These are phyloP conservation scores for Oceanites oceanicus DNA, from an alignment of 2,113 vertebrate species.

Conservation along the genomic window DNA sequence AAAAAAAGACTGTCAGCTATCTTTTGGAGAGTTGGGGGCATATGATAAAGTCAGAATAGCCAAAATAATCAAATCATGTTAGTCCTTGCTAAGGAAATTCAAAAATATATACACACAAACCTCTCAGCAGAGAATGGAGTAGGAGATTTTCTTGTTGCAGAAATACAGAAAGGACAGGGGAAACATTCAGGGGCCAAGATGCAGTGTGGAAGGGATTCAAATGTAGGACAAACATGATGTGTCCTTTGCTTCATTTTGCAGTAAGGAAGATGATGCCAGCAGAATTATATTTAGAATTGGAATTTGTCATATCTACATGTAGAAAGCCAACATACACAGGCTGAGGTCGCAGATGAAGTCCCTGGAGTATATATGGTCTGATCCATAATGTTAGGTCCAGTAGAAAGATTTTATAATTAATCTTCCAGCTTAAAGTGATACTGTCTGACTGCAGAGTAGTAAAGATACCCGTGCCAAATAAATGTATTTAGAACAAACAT, in stretches of 20 bases:
- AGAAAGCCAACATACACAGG: not conserved
- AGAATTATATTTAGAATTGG: not conserved
- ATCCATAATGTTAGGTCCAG: not conserved
- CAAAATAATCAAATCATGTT: not conserved
- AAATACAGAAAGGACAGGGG: not conserved
- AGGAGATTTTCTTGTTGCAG: not conserved
- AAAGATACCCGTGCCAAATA: not conserved
- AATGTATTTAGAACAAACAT: not conserved
- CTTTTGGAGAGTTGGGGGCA: not conserved
- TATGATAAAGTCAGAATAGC: conserved; percentile 4
- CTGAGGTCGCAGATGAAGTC: not conserved
- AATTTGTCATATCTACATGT: not conserved
- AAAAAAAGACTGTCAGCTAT: conserved; percentile 13
- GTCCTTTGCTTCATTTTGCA: not conserved
- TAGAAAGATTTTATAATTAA: not conserved
- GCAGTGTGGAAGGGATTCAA: not conserved
- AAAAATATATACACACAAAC: not conserved
- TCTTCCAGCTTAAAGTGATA: not conserved
- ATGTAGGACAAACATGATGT: not conserved
- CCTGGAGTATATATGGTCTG: not conserved
- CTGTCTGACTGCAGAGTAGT: not conserved
- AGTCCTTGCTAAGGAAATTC: not conserved
- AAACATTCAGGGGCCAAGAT: not conserved
- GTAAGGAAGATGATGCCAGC: not conserved
- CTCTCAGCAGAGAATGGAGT: not conserved